These are phyloP conservation scores for Anticlea derivata DNA, from an alignment of 2,888 invertebrate species.

Conservation along the genomic window DNA sequence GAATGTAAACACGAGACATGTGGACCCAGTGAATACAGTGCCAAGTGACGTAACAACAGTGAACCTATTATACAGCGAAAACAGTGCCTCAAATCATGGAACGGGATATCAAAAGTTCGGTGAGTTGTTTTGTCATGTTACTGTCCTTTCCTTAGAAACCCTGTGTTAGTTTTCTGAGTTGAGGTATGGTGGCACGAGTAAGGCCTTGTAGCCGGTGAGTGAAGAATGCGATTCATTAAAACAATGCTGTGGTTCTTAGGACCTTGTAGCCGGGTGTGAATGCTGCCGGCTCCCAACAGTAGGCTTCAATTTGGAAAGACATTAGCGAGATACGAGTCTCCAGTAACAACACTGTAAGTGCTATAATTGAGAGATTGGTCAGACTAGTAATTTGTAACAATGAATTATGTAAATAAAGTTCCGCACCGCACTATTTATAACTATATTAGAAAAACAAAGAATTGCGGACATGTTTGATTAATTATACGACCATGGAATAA, in stretches of 20 bases:
- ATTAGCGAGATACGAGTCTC: constrained; percentile 1
- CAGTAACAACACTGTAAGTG: constrained; percentile 1
- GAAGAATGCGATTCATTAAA: constrained; percentile 45
- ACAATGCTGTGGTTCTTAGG: constrained; percentile 36
- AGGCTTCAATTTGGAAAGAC: constrained; percentile 24
- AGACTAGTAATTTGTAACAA: not conserved
- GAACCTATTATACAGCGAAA: constrained; percentile 54
- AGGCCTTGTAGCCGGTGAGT: constrained; percentile 58
- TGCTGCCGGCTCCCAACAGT: constrained; percentile 24
- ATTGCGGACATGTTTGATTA: too few species aligned
- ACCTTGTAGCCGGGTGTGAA: constrained; percentile 37
- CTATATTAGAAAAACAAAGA: too few species aligned
- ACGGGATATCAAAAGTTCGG: constrained; percentile 79
- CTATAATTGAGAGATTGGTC: constrained; percentile 1
- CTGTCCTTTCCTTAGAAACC: not conserved
- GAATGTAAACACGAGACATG: constrained; percentile 65
- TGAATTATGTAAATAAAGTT: not conserved
- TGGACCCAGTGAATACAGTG: constrained; percentile 80
- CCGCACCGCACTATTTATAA: too few species aligned
- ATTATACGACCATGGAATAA: too few species aligned
- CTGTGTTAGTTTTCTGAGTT: not conserved
- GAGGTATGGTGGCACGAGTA: constrained; percentile 3
- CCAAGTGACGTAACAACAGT: constrained; percentile 77
- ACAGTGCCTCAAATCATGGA: constrained; percentile 57
- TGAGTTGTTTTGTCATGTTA: constrained; percentile 32